These are phyloP conservation scores for Lutra lutra DNA, from an alignment of 2,797 vertebrate genomes.

Conservation along the genomic window DNA sequence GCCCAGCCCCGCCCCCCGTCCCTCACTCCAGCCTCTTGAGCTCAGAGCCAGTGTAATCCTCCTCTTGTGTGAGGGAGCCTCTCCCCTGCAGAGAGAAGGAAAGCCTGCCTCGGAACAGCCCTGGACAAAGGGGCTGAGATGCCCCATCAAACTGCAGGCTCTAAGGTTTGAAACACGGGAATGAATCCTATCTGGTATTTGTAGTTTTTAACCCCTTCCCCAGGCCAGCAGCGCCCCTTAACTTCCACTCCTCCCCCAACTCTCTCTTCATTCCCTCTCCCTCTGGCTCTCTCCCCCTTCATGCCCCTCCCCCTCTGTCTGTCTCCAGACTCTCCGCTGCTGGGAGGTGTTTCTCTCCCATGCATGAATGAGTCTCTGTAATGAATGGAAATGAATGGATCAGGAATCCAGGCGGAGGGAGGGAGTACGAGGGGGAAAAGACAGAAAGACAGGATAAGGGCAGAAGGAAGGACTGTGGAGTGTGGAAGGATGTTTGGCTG, in stretches of 20 bases:
- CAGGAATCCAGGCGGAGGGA: constrained; percentile 82
- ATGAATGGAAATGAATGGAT: constrained; percentile 85
- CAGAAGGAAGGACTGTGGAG: constrained; percentile 63
- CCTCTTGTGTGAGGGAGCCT: constrained; percentile 83
- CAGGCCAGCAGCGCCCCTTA: constrained; percentile 67
- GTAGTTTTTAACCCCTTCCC: constrained; percentile 75
- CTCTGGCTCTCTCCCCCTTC: constrained; percentile 86
- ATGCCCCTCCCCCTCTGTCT: constrained; percentile 84
- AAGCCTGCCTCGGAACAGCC: constrained; percentile 78
- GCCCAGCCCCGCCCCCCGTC: constrained; percentile 81
- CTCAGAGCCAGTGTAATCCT: constrained; percentile 84
- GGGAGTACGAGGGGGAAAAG: constrained; percentile 73
- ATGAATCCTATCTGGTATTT: constrained; percentile 65
- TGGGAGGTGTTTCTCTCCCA: constrained; percentile 84
- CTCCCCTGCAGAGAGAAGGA: constrained; percentile 83
- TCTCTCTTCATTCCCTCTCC: constrained; percentile 87
- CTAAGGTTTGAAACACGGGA: constrained; percentile 78
- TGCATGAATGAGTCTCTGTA: constrained; percentile 86
- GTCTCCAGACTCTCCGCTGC: constrained; percentile 82
- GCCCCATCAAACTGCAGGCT: constrained; percentile 78
- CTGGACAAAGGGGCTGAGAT: constrained; percentile 82
- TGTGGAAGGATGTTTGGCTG: constrained; percentile 69
- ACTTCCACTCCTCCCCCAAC: constrained; percentile 84
- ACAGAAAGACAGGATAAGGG: constrained; percentile 74
- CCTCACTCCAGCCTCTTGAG: constrained; percentile 82